Conservation (phyloP, 1,140 invertebrate genomes). For the Zaprionus camerounensis region DNA sequence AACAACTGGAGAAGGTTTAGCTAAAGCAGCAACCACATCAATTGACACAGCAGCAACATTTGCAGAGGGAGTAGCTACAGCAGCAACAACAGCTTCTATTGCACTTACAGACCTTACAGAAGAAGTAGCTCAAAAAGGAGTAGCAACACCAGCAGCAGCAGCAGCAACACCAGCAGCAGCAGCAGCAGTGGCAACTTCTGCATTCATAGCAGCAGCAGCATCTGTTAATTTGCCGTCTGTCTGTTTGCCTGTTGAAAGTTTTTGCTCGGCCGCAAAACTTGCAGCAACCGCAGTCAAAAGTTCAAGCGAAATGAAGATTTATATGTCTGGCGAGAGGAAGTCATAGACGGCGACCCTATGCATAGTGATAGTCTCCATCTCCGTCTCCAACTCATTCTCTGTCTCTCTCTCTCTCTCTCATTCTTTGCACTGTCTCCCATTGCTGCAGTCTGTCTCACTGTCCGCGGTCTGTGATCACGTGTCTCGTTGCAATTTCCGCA, state of each 20-base stretch:
- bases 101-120: background rate
- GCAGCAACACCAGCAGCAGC: background rate
- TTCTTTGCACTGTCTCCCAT: background rate
- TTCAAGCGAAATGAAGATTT: conserved; percentile 79
- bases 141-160: background rate
- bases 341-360: conserved; percentile 49
- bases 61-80: background rate
- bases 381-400: conserved; percentile 4
- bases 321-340: conserved; percentile 75
- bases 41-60: background rate
- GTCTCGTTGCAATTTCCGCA: conserved; percentile 77
- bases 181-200: background rate
- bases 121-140: background rate
- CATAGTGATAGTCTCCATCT: conserved; percentile 21
- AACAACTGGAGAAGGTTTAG: background rate
- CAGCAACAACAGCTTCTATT: conserved; percentile 1
- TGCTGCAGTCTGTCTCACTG: background rate
- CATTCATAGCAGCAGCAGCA: conserved; percentile 33
- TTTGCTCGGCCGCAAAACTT: conserved; percentile 47
- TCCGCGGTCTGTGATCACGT: conserved; percentile 60
- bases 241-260: conserved; percentile 44
- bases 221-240: conserved; percentile 70
- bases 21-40: background rate
- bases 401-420: conserved; percentile 1
- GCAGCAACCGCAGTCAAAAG: conserved; percentile 59